A percentile compares a stretch with the other conserved stretches of the same genome.
These are phyloP conservation scores for Synanthedon andrenaeformis DNA, from an alignment of 2,888 invertebrate species.

Conservation along the genomic window DNA sequence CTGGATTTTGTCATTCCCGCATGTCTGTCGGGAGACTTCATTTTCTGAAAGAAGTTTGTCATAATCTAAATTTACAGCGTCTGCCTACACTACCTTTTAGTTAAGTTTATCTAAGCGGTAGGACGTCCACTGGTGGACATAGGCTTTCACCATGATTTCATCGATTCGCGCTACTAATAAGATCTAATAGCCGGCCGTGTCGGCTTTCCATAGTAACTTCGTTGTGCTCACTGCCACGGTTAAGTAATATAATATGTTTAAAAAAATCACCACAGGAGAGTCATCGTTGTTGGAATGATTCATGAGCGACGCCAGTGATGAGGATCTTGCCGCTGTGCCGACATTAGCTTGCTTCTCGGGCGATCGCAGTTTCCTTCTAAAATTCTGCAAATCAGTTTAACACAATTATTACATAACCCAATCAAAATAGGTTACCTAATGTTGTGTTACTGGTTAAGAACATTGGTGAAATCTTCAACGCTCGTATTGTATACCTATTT, in stretches of 20 bases:
- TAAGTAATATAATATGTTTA: too few relatives aligned
- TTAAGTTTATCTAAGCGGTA: too few relatives aligned
- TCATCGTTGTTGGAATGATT: constrained; percentile 43
- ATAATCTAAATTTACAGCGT: too few relatives aligned
- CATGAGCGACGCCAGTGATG: constrained; percentile 57
- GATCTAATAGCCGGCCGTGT: too few relatives aligned
- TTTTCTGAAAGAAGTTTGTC: constrained; percentile 17
- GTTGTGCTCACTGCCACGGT: too few relatives aligned
- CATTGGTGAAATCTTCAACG: neutral
- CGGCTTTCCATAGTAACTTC: too few relatives aligned
- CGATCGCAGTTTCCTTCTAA: constrained; percentile 71
- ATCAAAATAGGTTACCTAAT: too few relatives aligned
- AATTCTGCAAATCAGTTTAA: constrained; percentile 60
- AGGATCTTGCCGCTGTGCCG: constrained; percentile 52
- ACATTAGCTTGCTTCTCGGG: constrained; percentile 59
- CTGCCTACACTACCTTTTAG: too few relatives aligned
- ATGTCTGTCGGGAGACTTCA: constrained; percentile 39
- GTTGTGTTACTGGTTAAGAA: too few relatives aligned
- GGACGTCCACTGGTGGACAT: too few relatives aligned
- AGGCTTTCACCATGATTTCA: too few relatives aligned
- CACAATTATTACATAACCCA: neutral
- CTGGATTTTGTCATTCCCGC: constrained; percentile 31
- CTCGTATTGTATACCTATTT: neutral
- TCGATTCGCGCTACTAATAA: too few relatives aligned
- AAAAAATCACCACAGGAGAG: constrained; percentile 15